Base-by-base conservation (phyloP, 2,113 vertebrate genomes). In the Corydoras maculifer region DNA sequence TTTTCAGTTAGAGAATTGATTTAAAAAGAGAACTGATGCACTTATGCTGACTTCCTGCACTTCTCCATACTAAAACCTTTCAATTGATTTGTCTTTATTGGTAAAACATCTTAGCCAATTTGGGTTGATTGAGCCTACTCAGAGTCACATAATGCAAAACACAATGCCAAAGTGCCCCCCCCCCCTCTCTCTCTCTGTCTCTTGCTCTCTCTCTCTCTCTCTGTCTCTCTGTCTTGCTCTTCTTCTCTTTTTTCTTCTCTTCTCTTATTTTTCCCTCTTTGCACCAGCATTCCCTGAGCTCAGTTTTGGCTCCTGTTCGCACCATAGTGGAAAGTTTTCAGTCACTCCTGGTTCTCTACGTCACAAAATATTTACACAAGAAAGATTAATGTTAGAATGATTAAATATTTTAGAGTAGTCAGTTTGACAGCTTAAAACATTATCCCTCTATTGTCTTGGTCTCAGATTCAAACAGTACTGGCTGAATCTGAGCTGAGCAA, bases 331-430 rank as follows among this genome's bases (percentile, higher is more conserved):
- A 77, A 77, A 62, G 35, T 30, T 69, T 64, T 48, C 51, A 4
- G 12, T 69, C 43, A 66, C 51, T 60, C 14, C 0, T 11, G 4
- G 14, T 58, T 50, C 49, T 25, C 48, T 30, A 10, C 70, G n/a
- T 58, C 63, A 60, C 57, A 31, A 32, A 12, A 18, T 67, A 63
- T 73, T 79, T 18, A 18, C 58, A 9, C 65, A 61, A 29, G 29
- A 10, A 29, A 79, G 69, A 68, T 72, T 61, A 72, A 65, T 54
- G 48, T 62, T 55, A 32, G 29, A 15, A 43, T 59, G 62, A 62
- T 29, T 25, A 62, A 43, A 68, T 64, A 25, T 50, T 59, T 57
- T 35, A 54, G 48, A 58, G 3, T 9, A 59, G 54, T 54, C 11
- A 29, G 15, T 60, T 30, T 3, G 75, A 68, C 51, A 60, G 51